These are phyloP conservation scores for Drosophila algonquin DNA, from an alignment of 2,888 invertebrate genomes.

Conservation along the genomic window DNA sequence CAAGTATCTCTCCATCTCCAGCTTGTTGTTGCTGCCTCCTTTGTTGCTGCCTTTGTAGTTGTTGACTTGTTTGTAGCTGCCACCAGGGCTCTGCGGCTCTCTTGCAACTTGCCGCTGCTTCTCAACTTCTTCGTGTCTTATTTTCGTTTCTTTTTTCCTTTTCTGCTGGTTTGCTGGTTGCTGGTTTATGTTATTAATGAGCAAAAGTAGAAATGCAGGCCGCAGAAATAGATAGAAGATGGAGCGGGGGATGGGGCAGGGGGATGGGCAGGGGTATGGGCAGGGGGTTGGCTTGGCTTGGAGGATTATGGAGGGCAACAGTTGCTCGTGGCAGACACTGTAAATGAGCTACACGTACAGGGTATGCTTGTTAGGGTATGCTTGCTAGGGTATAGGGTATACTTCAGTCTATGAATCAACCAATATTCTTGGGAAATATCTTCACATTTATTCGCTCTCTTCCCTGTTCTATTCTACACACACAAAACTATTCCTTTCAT, in stretches of 20 bases:
- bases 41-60: slow-evolving; percentile 16
- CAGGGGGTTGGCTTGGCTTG: neutral
- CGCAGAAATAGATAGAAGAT: slow-evolving; percentile 41
- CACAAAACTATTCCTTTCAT: neutral
- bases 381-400: neutral
- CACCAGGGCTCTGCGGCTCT: slow-evolving; percentile 12
- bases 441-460: too few species aligned
- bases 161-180: slow-evolving; percentile 47
- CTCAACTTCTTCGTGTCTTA: slow-evolving; percentile 30
- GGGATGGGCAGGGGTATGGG: neutral
- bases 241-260: neutral
- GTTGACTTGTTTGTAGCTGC: slow-evolving; percentile 30
- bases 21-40: too few species aligned
- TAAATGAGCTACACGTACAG: too few species aligned
- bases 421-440: neutral
- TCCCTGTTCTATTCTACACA: too few species aligned
- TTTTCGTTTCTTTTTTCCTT: slow-evolving; percentile 31
- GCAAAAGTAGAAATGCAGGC: slow-evolving; percentile 70
- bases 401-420: too few species aligned
- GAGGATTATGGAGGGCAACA: neutral
- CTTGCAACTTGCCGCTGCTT: slow-evolving; percentile 28
- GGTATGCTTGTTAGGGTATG: neutral
- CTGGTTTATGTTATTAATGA: slow-evolving; percentile 71
- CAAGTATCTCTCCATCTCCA: slow-evolving; percentile 21
- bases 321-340: neutral